A percentile compares a stretch with the other conserved stretches of the same genome.
Evolutionary conservation across 2,888 invertebrate species (phyloP).

Genomic region (Drosophila helvetica): DNA sequence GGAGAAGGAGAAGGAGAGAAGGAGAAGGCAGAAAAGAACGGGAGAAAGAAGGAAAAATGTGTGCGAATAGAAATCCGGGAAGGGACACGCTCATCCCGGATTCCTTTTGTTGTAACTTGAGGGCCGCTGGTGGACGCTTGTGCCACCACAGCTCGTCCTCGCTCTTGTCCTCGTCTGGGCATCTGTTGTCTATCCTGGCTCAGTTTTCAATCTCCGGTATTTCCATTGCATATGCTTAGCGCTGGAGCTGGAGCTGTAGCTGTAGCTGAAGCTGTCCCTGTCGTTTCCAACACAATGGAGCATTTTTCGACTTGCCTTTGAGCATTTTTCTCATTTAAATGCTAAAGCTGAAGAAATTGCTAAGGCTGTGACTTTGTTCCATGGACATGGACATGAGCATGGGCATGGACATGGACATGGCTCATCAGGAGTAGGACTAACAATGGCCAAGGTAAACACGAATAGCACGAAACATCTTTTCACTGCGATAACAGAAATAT

Average conservation of each 20-base stretch:
- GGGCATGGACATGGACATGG: constrained; percentile 33
- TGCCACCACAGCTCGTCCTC: constrained; percentile 3
- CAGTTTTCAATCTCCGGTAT: constrained; percentile 26
- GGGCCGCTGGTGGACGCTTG: constrained; percentile 22
- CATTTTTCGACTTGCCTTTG: constrained; percentile 4
- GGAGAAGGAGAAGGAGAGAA: constrained; percentile 5
- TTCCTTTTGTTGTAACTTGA: constrained; percentile 49
- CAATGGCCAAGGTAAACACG: constrained; percentile 66
- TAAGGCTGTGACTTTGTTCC: constrained; percentile 51
- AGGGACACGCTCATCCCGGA: constrained; percentile 29
- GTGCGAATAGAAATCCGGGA: constrained; percentile 58
- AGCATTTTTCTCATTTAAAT: constrained; percentile 28
- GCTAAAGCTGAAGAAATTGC: constrained; percentile 27
- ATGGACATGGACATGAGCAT: constrained; percentile 16
- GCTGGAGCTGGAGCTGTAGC: not conserved
- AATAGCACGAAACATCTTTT: constrained; percentile 73
- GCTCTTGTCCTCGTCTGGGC: not conserved
- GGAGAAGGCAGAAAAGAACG: constrained; percentile 1
- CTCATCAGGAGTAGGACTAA: constrained; percentile 40
- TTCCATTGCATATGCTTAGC: constrained; percentile 44
- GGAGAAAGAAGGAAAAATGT: constrained; percentile 39
- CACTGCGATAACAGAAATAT: constrained; percentile 73
- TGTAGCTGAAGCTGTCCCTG: not conserved
- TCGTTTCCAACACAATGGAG: constrained; percentile 20
- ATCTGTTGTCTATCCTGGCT: constrained; percentile 13